These are phyloP conservation scores for Myocastor coypus DNA, from an alignment of 2,113 vertebrate genomes.

Conservation along the genomic window DNA sequence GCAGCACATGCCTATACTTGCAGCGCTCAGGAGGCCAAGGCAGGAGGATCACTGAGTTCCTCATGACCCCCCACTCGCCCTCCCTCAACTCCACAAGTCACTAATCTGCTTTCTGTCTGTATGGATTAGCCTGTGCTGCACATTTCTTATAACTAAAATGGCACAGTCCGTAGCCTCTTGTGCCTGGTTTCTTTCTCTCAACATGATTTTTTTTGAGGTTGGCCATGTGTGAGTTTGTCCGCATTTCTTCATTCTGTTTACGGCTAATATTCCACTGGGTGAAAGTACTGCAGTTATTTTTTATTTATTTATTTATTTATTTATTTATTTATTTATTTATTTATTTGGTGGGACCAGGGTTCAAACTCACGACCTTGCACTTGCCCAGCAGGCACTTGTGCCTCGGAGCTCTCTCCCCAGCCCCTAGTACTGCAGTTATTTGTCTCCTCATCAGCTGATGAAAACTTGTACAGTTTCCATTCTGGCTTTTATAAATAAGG, in stretches of 20 bases:
- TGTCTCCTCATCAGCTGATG: not conserved
- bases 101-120: not conserved
- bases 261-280: not conserved
- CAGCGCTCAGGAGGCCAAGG: no score
- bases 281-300: not conserved
- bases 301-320: no score
- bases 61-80: not conserved
- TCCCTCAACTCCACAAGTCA: not conserved
- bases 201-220: not conserved
- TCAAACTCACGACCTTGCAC: no score
- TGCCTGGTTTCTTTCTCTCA: not conserved
- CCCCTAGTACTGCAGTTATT: no score
- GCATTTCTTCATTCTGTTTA: not conserved
- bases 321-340: no score
- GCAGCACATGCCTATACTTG: not conserved
- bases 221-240: not conserved
- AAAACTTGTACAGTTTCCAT: not conserved
- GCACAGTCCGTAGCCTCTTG: not conserved
- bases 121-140: not conserved
- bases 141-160: constrained; percentile 1
- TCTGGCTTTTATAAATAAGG: not conserved
- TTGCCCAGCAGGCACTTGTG: no score
- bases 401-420: no score
- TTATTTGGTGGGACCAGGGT: no score
- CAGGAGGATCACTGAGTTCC: no score